Percentiles rank a stretch among this genome's conserved stretches.
phyloP scores from a whole-genome alignment of 2,797 vertebrate species.

The Coendou prehensilis region DNA sequence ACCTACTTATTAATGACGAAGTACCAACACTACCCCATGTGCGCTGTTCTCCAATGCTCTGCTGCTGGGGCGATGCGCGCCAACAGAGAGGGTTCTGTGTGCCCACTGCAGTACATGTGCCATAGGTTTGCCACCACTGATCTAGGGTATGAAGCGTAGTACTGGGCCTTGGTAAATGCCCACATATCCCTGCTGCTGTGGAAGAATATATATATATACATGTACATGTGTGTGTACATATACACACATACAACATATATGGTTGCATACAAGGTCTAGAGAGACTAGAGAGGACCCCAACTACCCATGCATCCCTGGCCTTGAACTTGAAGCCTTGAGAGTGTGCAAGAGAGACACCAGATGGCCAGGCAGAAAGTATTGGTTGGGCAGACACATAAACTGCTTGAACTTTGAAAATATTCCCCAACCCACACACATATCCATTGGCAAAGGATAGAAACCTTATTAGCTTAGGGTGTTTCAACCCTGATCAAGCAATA shows the following conservation, averaged over 20 bases:
- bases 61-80: background rate
- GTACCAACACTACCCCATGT: background rate
- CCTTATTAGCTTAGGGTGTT: background rate
- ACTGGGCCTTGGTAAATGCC: background rate
- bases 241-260: background rate
- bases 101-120: background rate
- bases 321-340: background rate
- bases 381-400: slow-evolving; percentile 14
- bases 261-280: background rate
- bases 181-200: background rate
- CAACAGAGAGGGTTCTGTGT: background rate
- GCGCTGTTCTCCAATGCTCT: background rate
- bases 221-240: background rate
- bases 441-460: background rate
- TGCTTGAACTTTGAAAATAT: slow-evolving; percentile 39
- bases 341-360: background rate
- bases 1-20: background rate
- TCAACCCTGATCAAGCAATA: background rate
- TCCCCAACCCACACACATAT: background rate
- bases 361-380: background rate
- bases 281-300: background rate
- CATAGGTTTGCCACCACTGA: background rate
- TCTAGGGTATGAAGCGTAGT: background rate
- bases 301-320: background rate
- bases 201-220: background rate